Conservation (phyloP, 2,888 invertebrate species). For the Scaptomyza caliginosa region DNA sequence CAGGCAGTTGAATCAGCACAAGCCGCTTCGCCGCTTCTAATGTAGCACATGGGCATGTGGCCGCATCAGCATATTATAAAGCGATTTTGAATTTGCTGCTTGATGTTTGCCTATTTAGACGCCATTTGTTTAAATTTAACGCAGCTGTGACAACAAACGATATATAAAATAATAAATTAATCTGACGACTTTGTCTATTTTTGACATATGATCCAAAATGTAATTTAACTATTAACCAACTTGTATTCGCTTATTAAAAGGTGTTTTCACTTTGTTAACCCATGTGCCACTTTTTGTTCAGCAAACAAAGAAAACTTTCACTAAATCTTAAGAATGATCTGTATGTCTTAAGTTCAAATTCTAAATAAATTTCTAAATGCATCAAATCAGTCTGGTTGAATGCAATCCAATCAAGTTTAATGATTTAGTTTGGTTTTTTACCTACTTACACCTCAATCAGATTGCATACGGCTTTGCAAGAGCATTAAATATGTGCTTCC, state of each 20-base stretch:
- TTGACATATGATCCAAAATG: neutral
- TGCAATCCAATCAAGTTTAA: neutral
- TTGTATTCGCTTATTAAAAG: neutral
- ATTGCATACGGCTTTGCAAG: neutral
- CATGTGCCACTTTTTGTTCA: neutral
- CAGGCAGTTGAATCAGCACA: neutral
- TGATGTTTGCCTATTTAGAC: neutral
- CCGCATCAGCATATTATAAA: neutral
- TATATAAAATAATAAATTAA: neutral
- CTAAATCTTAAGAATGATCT: too few relatives aligned
- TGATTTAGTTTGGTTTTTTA: neutral
- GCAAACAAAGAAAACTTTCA: too few relatives aligned
- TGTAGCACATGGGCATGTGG: slow-evolving; percentile 12
- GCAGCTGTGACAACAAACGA: neutral
- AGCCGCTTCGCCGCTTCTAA: neutral
- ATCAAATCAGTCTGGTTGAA: neutral
- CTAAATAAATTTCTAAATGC: too few relatives aligned
- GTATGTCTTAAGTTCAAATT: too few relatives aligned
- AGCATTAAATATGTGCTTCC: neutral
- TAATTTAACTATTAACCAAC: neutral
- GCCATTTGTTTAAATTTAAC: neutral
- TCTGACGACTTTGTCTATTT: neutral
- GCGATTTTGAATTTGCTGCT: neutral
- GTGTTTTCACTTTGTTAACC: neutral
- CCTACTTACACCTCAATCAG: neutral